phyloP scores from a whole-genome alignment of 2,113 vertebrate species.

The Ammodytes marinus region DNA sequence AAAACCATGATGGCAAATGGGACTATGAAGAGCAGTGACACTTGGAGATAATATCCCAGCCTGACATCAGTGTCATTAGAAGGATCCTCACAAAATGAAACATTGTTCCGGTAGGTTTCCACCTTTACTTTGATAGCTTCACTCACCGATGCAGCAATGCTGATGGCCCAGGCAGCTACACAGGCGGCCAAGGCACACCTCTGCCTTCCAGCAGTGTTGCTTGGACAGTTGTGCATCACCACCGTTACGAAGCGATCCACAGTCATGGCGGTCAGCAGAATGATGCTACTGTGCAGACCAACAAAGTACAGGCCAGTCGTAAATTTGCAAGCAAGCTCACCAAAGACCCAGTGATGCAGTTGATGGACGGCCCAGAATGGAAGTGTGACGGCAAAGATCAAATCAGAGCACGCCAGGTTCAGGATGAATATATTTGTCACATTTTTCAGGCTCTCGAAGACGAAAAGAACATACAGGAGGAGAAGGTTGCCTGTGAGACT shows the following conservation, averaged over 20 bases:
- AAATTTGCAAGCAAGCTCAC: constrained; percentile 78
- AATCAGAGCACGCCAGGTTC: constrained; percentile 84
- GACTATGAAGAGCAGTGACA: constrained; percentile 80
- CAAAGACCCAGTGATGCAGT: constrained; percentile 81
- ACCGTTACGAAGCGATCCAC: constrained; percentile 83
- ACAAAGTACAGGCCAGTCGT: constrained; percentile 71
- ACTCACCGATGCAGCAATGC: constrained; percentile 69
- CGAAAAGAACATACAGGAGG: constrained; percentile 55
- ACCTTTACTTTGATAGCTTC: constrained; percentile 65
- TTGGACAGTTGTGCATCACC: constrained; percentile 73
- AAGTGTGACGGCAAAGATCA: constrained; percentile 83
- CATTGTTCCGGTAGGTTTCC: fast-evolving
- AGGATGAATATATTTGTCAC: constrained; percentile 85
- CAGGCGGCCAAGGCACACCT: constrained; percentile 67
- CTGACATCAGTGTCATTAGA: neutral
- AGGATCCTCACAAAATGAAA: neutral
- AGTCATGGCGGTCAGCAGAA: constrained; percentile 86
- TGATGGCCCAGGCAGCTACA: constrained; percentile 74
- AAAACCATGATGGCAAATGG: constrained; percentile 81
- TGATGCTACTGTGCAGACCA: constrained; percentile 84
- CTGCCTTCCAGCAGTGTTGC: constrained; percentile 50
- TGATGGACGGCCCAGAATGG: constrained; percentile 82
- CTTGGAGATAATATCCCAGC: constrained; percentile 77
- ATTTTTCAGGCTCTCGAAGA: constrained; percentile 74
- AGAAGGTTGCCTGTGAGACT: constrained; percentile 67